Conservation (phyloP, 2,888 invertebrate species). For the Julus scanicus region DNA sequence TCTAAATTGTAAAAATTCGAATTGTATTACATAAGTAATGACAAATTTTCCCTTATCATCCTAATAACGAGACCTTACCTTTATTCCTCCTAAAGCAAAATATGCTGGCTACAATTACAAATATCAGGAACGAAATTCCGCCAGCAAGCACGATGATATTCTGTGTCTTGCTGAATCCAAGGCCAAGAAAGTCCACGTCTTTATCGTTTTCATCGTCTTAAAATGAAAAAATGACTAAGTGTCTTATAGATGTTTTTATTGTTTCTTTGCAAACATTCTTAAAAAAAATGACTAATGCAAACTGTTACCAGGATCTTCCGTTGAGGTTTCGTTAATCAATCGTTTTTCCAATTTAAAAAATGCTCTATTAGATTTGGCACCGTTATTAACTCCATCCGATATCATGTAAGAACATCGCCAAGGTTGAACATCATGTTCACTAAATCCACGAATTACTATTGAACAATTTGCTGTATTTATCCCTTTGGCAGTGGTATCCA, state of each 20-base stretch:
- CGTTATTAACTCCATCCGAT: neutral
- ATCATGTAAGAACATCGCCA: neutral
- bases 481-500: neutral
- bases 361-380: neutral
- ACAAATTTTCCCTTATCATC: too few species aligned
- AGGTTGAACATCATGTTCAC: neutral
- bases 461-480: neutral
- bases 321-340: neutral
- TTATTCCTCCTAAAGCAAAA: neutral
- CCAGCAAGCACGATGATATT: neutral
- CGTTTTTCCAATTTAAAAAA: neutral
- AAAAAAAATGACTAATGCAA: too few species aligned
- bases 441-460: neutral
- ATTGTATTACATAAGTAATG: too few species aligned
- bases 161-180: neutral
- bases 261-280: neutral
- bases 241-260: neutral
- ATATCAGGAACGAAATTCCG: neutral
- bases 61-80: conserved; percentile 8
- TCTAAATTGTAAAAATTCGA: too few species aligned
- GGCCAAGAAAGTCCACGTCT: neutral
- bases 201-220: neutral
- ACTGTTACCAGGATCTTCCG: too few species aligned
- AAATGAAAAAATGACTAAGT: neutral
- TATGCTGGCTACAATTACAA: neutral